Percentiles rank a stretch among this genome's conserved stretches.
Evolutionary conservation across 2,113 vertebrate genomes (phyloP).

Genomic region (Passer montanus): DNA sequence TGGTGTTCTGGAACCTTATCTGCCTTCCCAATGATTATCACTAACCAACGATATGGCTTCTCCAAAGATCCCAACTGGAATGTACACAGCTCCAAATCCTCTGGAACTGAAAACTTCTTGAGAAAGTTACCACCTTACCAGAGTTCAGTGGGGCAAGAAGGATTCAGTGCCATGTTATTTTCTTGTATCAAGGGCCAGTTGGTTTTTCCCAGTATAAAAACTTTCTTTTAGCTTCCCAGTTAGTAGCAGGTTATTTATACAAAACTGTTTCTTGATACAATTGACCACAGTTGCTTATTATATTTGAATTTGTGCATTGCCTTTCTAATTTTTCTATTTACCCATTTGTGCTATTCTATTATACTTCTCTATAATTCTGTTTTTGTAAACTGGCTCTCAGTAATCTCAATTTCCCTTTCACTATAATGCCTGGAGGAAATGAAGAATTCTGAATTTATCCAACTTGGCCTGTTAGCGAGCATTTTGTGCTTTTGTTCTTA

Average conservation of each 20-base stretch:
- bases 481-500: neutral
- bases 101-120: neutral
- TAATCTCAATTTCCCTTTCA: neutral
- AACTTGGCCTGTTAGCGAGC: neutral
- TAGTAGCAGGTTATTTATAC: neutral
- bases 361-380: neutral
- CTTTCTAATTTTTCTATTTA: neutral
- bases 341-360: neutral
- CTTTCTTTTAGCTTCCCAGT: neutral
- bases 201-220: neutral
- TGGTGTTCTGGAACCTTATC: neutral
- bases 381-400: neutral
- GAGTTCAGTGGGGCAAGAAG: neutral
- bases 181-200: neutral
- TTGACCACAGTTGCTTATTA: neutral
- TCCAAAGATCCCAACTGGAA: neutral
- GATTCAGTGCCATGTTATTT: fast-evolving
- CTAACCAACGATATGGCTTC: neutral
- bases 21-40: neutral
- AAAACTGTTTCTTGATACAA: neutral
- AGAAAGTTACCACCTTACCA: neutral
- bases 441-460: neutral
- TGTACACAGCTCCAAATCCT: neutral
- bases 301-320: neutral
- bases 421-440: neutral